Evolutionary conservation across 2,888 invertebrate genomes (phyloP).

Genomic region (Choreutis nemorana): DNA sequence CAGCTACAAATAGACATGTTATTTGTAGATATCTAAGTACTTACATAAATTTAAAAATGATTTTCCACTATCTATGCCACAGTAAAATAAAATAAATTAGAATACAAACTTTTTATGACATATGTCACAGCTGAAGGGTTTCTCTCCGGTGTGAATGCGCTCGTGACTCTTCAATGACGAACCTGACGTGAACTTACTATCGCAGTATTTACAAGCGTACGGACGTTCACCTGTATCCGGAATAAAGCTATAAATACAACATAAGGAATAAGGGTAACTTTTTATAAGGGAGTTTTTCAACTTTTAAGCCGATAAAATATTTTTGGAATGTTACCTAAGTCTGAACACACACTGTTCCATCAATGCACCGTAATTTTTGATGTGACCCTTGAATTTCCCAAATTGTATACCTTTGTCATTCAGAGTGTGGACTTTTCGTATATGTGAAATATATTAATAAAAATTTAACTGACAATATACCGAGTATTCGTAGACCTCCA

Average conservation of each 20-base stretch:
- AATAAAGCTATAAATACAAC: background rate
- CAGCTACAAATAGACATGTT: no score
- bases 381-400: no score
- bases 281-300: background rate
- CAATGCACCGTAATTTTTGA: no score
- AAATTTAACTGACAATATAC: no score
- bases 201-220: conserved; percentile 36
- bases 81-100: background rate
- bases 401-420: no score
- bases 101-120: conserved; percentile 26
- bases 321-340: no score
- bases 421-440: no score
- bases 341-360: no score
- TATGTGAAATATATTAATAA: no score
- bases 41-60: no score
- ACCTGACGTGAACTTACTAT: conserved; percentile 58
- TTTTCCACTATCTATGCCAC: background rate
- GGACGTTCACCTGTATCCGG: conserved; percentile 36
- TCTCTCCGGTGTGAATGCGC: conserved; percentile 57
- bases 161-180: conserved; percentile 57
- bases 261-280: no score
- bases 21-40: background rate
- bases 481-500: no score
- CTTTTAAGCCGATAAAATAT: background rate
- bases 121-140: conserved; percentile 41